Conservation (phyloP, 2,113 vertebrate genomes). For the Pseudorasbora parva region DNA sequence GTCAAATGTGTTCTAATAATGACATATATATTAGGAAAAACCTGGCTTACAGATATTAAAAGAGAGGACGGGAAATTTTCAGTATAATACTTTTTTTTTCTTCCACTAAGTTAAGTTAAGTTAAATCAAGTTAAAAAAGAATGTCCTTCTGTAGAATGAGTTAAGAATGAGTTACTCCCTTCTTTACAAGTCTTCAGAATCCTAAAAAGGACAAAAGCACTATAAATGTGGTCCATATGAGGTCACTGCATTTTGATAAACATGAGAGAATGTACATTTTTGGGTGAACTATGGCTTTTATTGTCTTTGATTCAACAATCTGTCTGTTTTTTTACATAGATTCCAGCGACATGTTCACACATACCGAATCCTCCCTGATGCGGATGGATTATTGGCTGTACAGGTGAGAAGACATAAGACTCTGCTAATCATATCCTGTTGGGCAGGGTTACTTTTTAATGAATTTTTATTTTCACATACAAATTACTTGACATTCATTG, state of each 20-base stretch:
- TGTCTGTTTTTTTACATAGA: slow-evolving; percentile 65
- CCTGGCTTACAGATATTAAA: too few species aligned
- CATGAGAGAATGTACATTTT: too few species aligned
- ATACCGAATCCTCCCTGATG: slow-evolving; percentile 85
- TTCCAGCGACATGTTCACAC: slow-evolving; percentile 86
- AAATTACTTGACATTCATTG: slow-evolving; percentile 48
- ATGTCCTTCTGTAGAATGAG: too few species aligned
- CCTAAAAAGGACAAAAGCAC: not conserved
- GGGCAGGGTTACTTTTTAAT: not conserved
- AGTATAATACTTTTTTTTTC: not conserved
- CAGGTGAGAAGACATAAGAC: slow-evolving; percentile 75
- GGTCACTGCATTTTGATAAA: not conserved
- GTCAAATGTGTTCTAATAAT: too few species aligned
- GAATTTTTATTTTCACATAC: slow-evolving; percentile 2
- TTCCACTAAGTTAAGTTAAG: too few species aligned
- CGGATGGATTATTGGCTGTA: slow-evolving; percentile 83
- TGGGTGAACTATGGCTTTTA: not conserved
- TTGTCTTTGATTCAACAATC: not conserved
- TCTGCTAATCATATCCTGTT: not conserved
- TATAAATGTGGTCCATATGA: not conserved
- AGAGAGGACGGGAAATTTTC: too few species aligned
- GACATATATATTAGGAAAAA: too few species aligned
- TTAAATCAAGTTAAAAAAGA: too few species aligned
- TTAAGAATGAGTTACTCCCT: not conserved
- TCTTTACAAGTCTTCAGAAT: not conserved